Evolutionary conservation across 2,113 vertebrate species (phyloP).

Genomic region (Stegostoma tigrinum): DNA sequence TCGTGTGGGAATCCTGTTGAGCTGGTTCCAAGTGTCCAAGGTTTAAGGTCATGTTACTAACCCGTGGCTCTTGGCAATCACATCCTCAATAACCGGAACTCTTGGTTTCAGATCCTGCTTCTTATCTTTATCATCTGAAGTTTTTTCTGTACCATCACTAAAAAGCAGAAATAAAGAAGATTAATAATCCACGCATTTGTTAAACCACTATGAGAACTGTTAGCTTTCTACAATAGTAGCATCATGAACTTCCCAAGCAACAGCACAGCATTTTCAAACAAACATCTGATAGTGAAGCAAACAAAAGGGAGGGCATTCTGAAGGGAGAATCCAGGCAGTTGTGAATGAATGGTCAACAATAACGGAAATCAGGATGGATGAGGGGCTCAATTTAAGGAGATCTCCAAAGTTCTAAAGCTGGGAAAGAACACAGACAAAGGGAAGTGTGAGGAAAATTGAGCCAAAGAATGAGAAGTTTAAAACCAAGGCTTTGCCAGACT

Average conservation of each 20-base stretch:
- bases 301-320: not conserved
- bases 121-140: constrained; percentile 56
- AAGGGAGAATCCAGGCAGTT: not conserved
- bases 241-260: not conserved
- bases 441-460: not conserved
- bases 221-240: not conserved
- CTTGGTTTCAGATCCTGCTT: constrained; percentile 55
- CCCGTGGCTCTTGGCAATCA: constrained; percentile 79
- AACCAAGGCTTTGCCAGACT: not conserved
- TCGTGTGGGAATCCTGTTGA: not conserved
- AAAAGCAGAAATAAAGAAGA: not conserved
- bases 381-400: not conserved
- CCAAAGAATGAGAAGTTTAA: not conserved
- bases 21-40: not conserved
- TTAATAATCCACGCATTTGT: not conserved
- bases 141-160: constrained; percentile 46
- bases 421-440: not conserved
- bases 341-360: not conserved
- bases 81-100: constrained; percentile 70
- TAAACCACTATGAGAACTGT: not conserved
- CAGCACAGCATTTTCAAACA: not conserved
- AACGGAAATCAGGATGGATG: not conserved
- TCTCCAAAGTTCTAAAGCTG: not conserved
- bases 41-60: constrained; percentile 48
- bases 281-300: not conserved